These are phyloP conservation scores for Darevskia nairensis DNA, from an alignment of 2,797 vertebrate species.

Conservation along the genomic window DNA sequence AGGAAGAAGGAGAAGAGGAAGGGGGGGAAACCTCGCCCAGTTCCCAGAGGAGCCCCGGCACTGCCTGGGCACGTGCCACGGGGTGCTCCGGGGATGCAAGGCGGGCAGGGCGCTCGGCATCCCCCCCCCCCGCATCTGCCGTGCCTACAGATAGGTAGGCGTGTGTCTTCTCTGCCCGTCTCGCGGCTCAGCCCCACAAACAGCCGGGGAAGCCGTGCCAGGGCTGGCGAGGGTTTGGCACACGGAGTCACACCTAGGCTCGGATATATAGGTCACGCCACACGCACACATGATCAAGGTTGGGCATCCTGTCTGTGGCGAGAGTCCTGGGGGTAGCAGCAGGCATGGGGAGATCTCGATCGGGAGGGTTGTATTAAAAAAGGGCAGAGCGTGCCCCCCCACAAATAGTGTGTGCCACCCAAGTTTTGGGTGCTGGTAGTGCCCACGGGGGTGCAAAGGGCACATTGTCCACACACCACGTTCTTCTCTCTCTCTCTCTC, in stretches of 20 bases:
- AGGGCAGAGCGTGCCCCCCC: background rate
- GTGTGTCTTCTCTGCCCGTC: no score
- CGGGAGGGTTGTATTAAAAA: no score
- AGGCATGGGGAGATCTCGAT: background rate
- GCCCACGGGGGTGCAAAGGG: background rate
- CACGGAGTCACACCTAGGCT: background rate
- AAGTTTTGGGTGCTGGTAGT: background rate
- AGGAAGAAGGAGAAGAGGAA: background rate
- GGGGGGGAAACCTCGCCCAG: background rate
- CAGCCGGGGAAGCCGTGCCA: background rate
- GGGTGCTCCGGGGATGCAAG: background rate
- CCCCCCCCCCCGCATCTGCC: no score
- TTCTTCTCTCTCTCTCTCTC: background rate
- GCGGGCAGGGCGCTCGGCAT: no score
- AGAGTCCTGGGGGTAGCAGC: background rate
- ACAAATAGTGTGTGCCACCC: background rate
- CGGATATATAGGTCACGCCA: constrained; percentile 4
- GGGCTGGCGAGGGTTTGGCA: background rate
- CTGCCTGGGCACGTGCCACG: constrained; percentile 17
- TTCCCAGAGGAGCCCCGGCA: background rate
- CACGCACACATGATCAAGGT: background rate
- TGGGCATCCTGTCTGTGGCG: background rate
- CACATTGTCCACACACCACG: background rate
- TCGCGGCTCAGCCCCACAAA: background rate
- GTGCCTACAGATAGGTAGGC: background rate